Conservation (phyloP, 30 jellyfish, hydroid and myxozoan species). For the Clytia hemisphaerica region DNA sequence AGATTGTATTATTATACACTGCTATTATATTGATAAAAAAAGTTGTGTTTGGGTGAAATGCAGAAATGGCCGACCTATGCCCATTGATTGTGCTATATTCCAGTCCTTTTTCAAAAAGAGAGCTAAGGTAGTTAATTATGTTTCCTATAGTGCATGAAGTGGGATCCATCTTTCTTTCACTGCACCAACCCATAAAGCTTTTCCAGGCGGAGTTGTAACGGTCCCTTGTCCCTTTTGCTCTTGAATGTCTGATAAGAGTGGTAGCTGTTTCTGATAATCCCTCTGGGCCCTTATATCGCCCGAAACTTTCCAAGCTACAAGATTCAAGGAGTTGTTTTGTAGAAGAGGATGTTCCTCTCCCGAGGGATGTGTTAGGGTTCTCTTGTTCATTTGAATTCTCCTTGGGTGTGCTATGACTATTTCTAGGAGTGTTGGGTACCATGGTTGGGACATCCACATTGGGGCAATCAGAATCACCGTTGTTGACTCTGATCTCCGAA, state of each 20-base stretch:
- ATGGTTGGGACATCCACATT: too few species aligned
- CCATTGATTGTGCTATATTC: background rate
- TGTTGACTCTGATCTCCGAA: background rate
- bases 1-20: too few species aligned
- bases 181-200: too few species aligned
- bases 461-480: slow-evolving; percentile 12
- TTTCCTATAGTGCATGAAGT: slow-evolving; percentile 1
- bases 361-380: slow-evolving; percentile 4
- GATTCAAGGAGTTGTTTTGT: background rate
- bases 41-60: background rate
- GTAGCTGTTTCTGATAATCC: slow-evolving; percentile 19
- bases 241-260: slow-evolving; percentile 7
- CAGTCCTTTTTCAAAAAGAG: too few species aligned
- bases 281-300: background rate
- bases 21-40: too few species aligned
- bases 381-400: background rate
- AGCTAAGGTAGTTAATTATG: slow-evolving; percentile 7
- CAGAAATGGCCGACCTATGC: too few species aligned
- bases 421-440: too few species aligned
- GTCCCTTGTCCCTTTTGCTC: slow-evolving; percentile 8
- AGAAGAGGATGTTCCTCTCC: slow-evolving; percentile 7
- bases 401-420: slow-evolving; percentile 6
- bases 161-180: slow-evolving; percentile 5
- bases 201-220: slow-evolving; percentile 25
- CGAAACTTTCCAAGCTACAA: slow-evolving; percentile 17